Base-by-base conservation (phyloP, 2,113 vertebrate species). In the Pseudolaguvia tuberculata region DNA sequence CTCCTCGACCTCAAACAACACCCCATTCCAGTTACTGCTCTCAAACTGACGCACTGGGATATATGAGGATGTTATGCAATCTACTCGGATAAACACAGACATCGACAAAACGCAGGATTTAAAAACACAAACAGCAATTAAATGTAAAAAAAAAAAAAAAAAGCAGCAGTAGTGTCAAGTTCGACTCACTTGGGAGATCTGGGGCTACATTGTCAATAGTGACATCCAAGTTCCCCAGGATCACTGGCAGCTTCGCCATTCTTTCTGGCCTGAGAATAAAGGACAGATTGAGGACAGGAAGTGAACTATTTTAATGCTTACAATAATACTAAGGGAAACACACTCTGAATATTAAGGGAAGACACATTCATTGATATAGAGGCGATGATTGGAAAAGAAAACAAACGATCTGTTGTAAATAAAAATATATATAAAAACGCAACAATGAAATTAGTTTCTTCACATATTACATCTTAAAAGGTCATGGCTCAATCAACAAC, bases 171-270 rank as follows among this genome's bases (percentile, higher is more conserved):
- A 39, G 48, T 42, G 65, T 67, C n/a, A 73, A 50, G 69, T 70
- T 15, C 48, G 58, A 87, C 96, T 95, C 91, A 98, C 97, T 96
- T 72, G 93, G 89, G 86, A 95, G 91, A 87, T 98, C 95, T 45
- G 94, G 93, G 77, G 95, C 92, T 72, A 97, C 91, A 3, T 92
- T 95, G 86, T 99, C 96, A 68, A 99, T 95, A 73, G 92, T 97
- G 81, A 98, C 94, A 83, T 99, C 97, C 72, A 99, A 89, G 85
- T 98, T 98, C 90, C 97, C 97, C 80, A 98, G 89, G 91, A 99
- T 96, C 85, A 99, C 94, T 68, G 96, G 95, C 82, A 98, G 92
- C 83, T 99, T 99, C 79, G 95, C 93, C 96, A 98, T 96, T 90
- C 97, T 98, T 87, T 99, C 97, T 75, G 93, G 96, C 88, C 96